A percentile compares a stretch with the other conserved stretches of the same genome.
Evolutionary conservation across 30 jellyfish, hydroid and myxozoan species (phyloP).

Genomic region (Aurelia aurita): DNA sequence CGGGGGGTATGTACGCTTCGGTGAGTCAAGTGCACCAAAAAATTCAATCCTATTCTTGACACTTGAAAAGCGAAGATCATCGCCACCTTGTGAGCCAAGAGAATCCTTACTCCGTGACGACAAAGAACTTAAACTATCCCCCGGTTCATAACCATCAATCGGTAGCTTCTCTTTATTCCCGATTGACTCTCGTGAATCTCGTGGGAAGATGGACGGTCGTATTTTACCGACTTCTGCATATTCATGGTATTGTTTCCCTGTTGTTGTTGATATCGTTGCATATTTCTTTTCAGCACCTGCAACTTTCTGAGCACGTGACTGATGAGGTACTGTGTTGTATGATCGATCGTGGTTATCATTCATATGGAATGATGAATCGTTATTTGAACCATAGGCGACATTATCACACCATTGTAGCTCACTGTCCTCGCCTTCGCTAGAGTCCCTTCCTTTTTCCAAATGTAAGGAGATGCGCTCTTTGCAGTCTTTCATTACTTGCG

Average conservation of each 20-base stretch:
- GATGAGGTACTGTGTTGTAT: conserved; percentile 92
- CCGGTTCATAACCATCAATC: conserved; percentile 88
- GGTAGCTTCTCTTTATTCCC: conserved; percentile 21
- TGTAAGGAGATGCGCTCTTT: not conserved
- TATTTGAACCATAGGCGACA: conserved; percentile 76
- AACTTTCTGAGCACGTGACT: conserved; percentile 74
- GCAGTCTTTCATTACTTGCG: conserved; percentile 71
- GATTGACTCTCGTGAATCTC: conserved; percentile 29
- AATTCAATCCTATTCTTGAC: conserved; percentile 50
- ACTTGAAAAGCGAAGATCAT: conserved; percentile 41
- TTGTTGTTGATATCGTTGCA: conserved; percentile 60
- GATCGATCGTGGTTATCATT: conserved; percentile 70
- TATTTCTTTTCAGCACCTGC: conserved; percentile 51
- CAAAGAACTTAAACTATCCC: conserved; percentile 87
- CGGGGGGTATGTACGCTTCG: conserved; percentile 39
- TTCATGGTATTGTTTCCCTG: conserved; percentile 48
- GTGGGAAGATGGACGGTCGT: conserved; percentile 55
- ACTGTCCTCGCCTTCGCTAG: conserved; percentile 86
- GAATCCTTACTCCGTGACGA: conserved; percentile 94
- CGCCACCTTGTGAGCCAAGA: conserved; percentile 87
- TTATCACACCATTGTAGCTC: conserved; percentile 89
- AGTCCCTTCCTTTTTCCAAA: conserved; percentile 34
- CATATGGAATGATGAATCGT: conserved; percentile 25
- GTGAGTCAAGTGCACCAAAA: conserved; percentile 50
- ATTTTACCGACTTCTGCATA: conserved; percentile 69